Conservation (phyloP, 2,888 invertebrate species). For the Lomographa bimaculata region DNA sequence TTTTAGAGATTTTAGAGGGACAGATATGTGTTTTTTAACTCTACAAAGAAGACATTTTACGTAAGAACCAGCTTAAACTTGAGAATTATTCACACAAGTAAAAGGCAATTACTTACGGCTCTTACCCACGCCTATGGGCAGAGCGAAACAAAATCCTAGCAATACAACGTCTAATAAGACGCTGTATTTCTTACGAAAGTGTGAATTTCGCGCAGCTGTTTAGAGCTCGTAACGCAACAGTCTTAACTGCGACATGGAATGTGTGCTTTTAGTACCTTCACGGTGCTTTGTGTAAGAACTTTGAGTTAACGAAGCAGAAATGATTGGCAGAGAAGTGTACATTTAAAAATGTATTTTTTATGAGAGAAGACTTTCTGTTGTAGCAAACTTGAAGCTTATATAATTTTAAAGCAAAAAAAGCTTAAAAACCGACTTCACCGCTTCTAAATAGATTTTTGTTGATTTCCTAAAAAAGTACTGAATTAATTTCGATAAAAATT, state of each 20-base stretch:
- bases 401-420: too few species aligned
- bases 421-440: too few species aligned
- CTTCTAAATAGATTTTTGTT: too few species aligned
- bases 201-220: constrained; percentile 65
- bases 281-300: constrained; percentile 25
- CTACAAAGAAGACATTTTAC: too few species aligned
- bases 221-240: constrained; percentile 44
- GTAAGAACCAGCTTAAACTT: too few species aligned
- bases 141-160: constrained; percentile 39
- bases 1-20: too few species aligned
- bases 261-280: constrained; percentile 34
- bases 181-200: constrained; percentile 63
- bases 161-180: constrained; percentile 62
- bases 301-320: constrained; percentile 22
- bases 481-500: too few species aligned
- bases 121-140: constrained; percentile 35
- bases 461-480: too few species aligned
- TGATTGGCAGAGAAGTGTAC: constrained; percentile 14
- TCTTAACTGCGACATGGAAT: constrained; percentile 25
- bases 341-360: too few species aligned
- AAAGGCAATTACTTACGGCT: constrained; percentile 16
- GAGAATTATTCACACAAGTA: constrained; percentile 11
- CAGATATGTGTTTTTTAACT: too few species aligned
- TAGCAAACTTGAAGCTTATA: too few species aligned
- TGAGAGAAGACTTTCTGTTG: too few species aligned